Evolutionary conservation across 2,888 invertebrate genomes (phyloP), one percentile per base, ranked within the genome.

Genomic region (Euspilapteryx auroguttella): DNA sequence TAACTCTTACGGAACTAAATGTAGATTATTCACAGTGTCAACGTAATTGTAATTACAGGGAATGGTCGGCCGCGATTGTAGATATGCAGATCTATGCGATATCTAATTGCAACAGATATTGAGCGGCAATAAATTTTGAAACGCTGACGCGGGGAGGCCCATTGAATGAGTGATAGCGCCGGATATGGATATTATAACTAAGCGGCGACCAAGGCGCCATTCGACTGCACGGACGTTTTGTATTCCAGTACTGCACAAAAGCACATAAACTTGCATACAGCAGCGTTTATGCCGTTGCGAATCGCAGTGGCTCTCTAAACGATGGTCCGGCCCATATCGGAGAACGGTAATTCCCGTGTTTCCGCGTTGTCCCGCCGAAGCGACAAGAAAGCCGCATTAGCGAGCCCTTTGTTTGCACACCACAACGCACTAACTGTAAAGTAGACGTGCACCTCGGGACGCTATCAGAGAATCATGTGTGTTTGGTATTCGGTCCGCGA

Each of bases 141-240:
- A 42, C 45, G 36, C 47, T 51, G 49, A 49, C 45, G 45, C 43
- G 40, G 43, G 38, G 38, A 39, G 35, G 34, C 34, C 34, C 37
- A 42, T 9, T 14, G 15, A 10, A 26, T 42, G 46, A 43, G 42
- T 37, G 48, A 48, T 56, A 53, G 47, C 50, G 49, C 37, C 50
- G 57, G 62, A 63, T 58, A 52, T 58, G 53, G 49, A 52, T 54
- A 54, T 55, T 50, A 49, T 41, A 56, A 59, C 58, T 61, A 55
- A 44, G 28, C 15, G 21, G 28, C 28, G 21, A 20, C 12, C 9
- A n/a, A n/a, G n/a, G n/a, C n/a, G n/a, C n/a, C n/a, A n/a, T n/a
- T n/a, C n/a, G n/a, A n/a, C n/a, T n/a, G n/a, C n/a, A n/a, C n/a
- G n/a, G n/a, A n/a, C n/a, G n/a, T n/a, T n/a, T n/a, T n/a, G n/a